A percentile compares a stretch with the other conserved stretches of the same genome.
These are phyloP conservation scores for Amphiprion ocellaris DNA, from an alignment of 2,113 vertebrate species.

Conservation along the genomic window DNA sequence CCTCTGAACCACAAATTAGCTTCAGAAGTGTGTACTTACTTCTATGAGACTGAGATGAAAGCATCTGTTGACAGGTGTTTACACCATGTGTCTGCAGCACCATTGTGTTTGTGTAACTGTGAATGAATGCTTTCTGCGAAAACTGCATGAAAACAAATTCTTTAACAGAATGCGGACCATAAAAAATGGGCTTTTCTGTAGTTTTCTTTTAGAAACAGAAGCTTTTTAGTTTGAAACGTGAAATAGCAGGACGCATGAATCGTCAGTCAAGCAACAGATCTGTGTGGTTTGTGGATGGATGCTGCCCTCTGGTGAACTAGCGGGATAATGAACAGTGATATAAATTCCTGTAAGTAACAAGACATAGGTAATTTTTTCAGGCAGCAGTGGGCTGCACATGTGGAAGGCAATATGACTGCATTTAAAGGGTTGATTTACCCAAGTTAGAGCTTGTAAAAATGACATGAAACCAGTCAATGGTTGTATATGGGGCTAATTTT, in stretches of 20 bases:
- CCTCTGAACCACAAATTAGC: background rate
- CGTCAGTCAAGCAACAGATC: background rate
- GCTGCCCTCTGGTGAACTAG: slow-evolving; percentile 62
- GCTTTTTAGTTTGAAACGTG: background rate
- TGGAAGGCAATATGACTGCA: background rate
- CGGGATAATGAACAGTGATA: background rate
- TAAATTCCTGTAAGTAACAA: too few relatives aligned
- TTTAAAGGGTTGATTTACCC: background rate
- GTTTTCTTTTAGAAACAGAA: slow-evolving; percentile 18
- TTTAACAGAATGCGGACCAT: background rate
- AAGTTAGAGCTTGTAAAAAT: too few relatives aligned
- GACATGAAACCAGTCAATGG: too few relatives aligned
- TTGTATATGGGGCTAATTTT: too few relatives aligned
- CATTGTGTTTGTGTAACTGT: background rate
- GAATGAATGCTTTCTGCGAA: background rate
- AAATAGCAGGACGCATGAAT: background rate
- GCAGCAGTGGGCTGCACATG: too few relatives aligned
- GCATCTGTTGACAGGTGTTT: background rate
- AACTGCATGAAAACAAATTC: background rate
- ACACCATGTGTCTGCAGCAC: background rate
- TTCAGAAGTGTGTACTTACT: background rate
- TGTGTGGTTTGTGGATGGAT: slow-evolving; percentile 23
- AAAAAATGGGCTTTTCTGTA: background rate
- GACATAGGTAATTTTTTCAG: too few relatives aligned
- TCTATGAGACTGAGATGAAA: too few relatives aligned